Evolutionary conservation across 2,888 invertebrate species (phyloP).

Genomic region (Pinctada fucata): DNA sequence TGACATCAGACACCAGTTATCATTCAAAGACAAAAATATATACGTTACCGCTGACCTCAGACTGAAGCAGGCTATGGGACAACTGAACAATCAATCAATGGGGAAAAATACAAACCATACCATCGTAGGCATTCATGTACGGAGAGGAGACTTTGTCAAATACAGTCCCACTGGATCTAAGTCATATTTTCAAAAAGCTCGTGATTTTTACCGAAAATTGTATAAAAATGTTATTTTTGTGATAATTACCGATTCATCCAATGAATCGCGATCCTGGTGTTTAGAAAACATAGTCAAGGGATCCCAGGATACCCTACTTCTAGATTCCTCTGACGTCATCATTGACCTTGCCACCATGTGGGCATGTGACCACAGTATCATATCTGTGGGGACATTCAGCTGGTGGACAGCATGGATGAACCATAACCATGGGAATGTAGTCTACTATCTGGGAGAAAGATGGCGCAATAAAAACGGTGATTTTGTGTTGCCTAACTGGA

Average conservation of each 20-base stretch:
- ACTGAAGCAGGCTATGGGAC: background rate
- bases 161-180: background rate
- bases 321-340: background rate
- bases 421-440: background rate
- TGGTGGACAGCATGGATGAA: conserved; percentile 3
- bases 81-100: background rate
- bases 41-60: background rate
- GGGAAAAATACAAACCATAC: background rate
- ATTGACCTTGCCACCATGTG: background rate
- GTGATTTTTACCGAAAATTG: background rate
- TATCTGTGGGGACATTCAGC: background rate
- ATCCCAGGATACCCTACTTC: background rate
- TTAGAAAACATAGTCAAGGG: background rate
- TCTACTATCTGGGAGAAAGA: background rate
- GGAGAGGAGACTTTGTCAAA: background rate
- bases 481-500: background rate
- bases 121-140: background rate
- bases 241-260: background rate
- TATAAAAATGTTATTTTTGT: background rate
- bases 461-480: background rate
- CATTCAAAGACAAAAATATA: background rate
- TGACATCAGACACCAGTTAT: background rate
- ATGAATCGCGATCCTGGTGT: background rate
- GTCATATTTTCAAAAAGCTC: background rate
- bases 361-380: conserved; percentile 3